Evolutionary conservation across 2,888 invertebrate species (phyloP), one percentile per base, ranked within the genome.

Genomic region (Drosophila anomalata): DNA sequence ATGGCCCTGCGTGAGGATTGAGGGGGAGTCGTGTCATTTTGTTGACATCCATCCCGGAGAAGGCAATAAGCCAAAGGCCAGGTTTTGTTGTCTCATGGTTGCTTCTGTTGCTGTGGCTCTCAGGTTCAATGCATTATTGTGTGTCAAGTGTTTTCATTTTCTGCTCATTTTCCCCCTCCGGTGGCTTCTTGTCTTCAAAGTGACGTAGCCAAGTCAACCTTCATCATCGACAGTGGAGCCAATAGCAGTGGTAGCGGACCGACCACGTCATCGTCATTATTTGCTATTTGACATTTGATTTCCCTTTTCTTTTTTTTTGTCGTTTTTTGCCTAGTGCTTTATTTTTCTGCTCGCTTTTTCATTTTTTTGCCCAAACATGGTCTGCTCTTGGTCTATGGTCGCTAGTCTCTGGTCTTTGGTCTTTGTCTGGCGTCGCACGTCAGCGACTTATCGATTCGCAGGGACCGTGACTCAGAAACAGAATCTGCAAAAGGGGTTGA

Each of bases 261-360:
- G 74, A 66, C 74, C 78, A 84, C 81, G 85, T 78, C 88, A 79
- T 77, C 86, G 68, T 78, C 83, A 68, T 61, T 66, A 62, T 78
- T 69, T 76, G 82, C 69, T 75, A 79, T 88, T 86, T 88, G 82
- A 88, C 87, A 79, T 82, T 88, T 88, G 83, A 85, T 86, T 82
- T 73, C 74, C 74, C 74, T 66, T 73, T 57, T 83, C 69, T 62
- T 54, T 2, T 26, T 29, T 87, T 69, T 41, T 51, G 63, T 57
- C 29, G 48, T 42, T 52, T 41, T 55, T 60, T 36, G 48, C 50
- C 42, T 47, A 46, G 48, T 41, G 36, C 39, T 47, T 57, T 44
- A 31, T 12, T 46, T 48, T 44, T 47, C n/a, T 60, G 51, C 63
- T 50, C 46, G 41, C 56, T 65, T 56, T 47, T 57, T 56, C 33